These are phyloP conservation scores for Cyphomyrmex costatus DNA, from an alignment of 1,140 invertebrate species.

Conservation along the genomic window DNA sequence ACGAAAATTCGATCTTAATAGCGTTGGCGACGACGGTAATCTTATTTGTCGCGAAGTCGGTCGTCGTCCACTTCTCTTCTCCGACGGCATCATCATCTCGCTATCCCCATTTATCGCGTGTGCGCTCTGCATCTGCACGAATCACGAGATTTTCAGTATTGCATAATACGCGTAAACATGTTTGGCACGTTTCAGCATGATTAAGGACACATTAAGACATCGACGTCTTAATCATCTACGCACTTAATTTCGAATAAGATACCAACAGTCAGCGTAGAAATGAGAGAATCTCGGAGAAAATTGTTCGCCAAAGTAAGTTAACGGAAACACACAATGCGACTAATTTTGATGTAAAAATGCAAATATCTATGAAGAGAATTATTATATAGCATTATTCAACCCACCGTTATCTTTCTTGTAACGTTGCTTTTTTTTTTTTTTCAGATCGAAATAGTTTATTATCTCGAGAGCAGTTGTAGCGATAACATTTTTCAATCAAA, in stretches of 20 bases:
- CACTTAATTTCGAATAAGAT: neutral
- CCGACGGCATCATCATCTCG: slow-evolving; percentile 3
- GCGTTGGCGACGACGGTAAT: slow-evolving; percentile 23
- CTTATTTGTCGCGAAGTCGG: slow-evolving; percentile 43
- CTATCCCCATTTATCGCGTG: slow-evolving; percentile 28
- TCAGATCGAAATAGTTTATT: neutral
- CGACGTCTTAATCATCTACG: neutral
- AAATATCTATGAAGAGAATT: neutral
- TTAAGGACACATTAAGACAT: slow-evolving; percentile 1
- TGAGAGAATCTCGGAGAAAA: neutral
- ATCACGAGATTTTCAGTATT: slow-evolving; percentile 43
- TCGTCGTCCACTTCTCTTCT: slow-evolving; percentile 5
- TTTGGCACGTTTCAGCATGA: slow-evolving; percentile 19
- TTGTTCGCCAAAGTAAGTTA: neutral
- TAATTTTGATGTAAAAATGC: neutral
- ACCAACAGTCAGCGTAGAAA: neutral
- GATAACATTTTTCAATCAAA: slow-evolving; percentile 27
- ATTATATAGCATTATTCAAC: neutral
- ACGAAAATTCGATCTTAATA: slow-evolving; percentile 11
- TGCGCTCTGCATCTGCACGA: slow-evolving; percentile 23
- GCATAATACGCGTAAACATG: slow-evolving; percentile 34
- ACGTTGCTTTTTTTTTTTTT: neutral
- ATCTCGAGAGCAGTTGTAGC: slow-evolving; percentile 16
- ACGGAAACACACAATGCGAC: neutral
- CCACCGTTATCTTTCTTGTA: neutral